These are phyloP conservation scores for Threskiornis aethiopicus DNA, from an alignment of 2,797 vertebrate genomes.

Conservation along the genomic window DNA sequence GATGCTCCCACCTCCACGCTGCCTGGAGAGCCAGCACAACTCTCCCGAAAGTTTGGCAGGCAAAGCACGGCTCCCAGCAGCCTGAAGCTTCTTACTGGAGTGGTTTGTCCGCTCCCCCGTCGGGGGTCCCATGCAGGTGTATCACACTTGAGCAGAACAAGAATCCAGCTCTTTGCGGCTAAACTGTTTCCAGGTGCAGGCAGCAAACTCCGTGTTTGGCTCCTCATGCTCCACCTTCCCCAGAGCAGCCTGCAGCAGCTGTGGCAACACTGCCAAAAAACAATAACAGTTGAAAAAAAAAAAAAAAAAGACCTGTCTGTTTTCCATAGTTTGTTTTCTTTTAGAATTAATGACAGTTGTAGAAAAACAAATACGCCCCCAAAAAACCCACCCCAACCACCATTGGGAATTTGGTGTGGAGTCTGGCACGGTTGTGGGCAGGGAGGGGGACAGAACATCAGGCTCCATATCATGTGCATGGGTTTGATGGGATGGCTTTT, in stretches of 20 bases:
- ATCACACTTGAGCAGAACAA: not conserved
- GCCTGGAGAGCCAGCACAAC: not conserved
- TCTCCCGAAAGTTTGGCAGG: not conserved
- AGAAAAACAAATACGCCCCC: not conserved
- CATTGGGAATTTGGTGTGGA: not conserved
- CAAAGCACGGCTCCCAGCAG: accelerated
- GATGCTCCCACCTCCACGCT: not conserved
- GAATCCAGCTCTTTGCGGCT: not conserved
- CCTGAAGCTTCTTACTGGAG: not conserved
- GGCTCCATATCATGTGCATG: accelerated
- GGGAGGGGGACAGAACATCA: not conserved
- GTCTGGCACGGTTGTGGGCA: not conserved
- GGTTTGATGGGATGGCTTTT: not conserved
- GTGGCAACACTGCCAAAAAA: not conserved
- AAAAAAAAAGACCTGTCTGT: not conserved
- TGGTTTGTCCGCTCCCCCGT: accelerated
- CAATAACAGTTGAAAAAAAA: not conserved
- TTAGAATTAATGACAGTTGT: not conserved
- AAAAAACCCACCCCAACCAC: accelerated
- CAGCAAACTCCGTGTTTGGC: not conserved
- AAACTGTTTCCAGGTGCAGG: slow-evolving; percentile 23
- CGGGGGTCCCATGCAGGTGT: not conserved
- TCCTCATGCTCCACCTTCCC: not conserved
- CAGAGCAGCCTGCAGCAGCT: not conserved
- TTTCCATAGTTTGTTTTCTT: not conserved